phyloP scores from a whole-genome alignment of 2,888 invertebrate species.

The Latheticus oryzae region DNA sequence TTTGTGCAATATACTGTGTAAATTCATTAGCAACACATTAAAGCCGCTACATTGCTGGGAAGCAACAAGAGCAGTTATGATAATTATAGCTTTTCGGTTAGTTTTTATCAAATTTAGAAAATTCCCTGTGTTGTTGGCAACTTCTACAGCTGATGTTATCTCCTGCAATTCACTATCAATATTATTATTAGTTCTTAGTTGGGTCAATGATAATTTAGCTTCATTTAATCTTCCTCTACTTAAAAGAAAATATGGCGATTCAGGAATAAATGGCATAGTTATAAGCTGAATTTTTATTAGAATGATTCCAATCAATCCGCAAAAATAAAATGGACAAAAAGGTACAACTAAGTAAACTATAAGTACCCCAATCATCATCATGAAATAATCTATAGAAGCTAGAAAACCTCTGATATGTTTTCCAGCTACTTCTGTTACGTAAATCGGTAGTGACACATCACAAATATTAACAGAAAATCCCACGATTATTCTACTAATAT shows the following conservation, averaged over 20 bases:
- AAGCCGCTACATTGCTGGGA: slow-evolving; percentile 41
- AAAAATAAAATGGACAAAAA: slow-evolving; percentile 39
- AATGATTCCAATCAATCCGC: slow-evolving; percentile 33
- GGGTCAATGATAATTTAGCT: slow-evolving; percentile 41
- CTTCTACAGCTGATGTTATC: slow-evolving; percentile 21
- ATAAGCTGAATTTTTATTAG: slow-evolving; percentile 36
- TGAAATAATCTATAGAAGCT: slow-evolving; percentile 44
- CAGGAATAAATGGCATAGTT: slow-evolving; percentile 42
- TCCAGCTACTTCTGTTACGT: slow-evolving; percentile 47
- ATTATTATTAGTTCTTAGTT: slow-evolving; percentile 27
- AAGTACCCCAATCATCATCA: slow-evolving; percentile 45
- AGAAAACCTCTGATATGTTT: slow-evolving; percentile 46
- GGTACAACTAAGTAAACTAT: slow-evolving; percentile 43
- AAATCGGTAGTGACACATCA: slow-evolving; percentile 37
- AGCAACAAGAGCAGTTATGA: slow-evolving; percentile 37
- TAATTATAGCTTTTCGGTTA: slow-evolving; percentile 42
- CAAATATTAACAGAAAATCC: slow-evolving; percentile 54
- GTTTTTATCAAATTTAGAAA: slow-evolving; percentile 34
- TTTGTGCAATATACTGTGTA: slow-evolving; percentile 39
- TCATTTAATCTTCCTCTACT: slow-evolving; percentile 30
- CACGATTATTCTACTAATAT: slow-evolving; percentile 21
- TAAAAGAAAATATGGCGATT: slow-evolving; percentile 46
- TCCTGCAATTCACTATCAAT: slow-evolving; percentile 39
- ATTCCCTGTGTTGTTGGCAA: slow-evolving; percentile 24
- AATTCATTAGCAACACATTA: slow-evolving; percentile 41